Percentiles rank a stretch among this genome's conserved stretches.
Evolutionary conservation across 1,140 invertebrate genomes (phyloP).

Genomic region (Luehdorfia chinensis): DNA sequence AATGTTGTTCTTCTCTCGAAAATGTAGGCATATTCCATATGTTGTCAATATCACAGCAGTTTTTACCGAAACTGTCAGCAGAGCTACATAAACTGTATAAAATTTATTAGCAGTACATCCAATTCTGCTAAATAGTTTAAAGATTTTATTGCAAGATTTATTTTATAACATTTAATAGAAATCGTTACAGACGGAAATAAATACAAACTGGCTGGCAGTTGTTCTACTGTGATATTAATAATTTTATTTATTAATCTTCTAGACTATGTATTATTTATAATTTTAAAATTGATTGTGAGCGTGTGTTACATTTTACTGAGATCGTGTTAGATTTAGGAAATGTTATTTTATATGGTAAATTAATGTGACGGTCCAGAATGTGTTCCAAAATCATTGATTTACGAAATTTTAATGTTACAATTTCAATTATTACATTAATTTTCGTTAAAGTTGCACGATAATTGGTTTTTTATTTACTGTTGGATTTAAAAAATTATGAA

Average conservation of each 20-base stretch:
- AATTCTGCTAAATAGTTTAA: not conserved
- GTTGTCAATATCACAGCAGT: constrained; percentile 75
- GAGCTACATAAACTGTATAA: constrained; percentile 8
- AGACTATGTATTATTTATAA: constrained; percentile 59
- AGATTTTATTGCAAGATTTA: not conserved
- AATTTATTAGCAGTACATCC: no score
- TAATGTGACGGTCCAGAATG: constrained; percentile 60
- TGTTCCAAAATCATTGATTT: constrained; percentile 67
- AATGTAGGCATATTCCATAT: constrained; percentile 38
- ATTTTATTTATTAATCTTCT: constrained; percentile 69
- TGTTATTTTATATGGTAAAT: constrained; percentile 62
- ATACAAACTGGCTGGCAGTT: constrained; percentile 60
- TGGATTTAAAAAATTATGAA: constrained; percentile 7
- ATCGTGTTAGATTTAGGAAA: constrained; percentile 54
- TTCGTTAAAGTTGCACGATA: constrained; percentile 40
- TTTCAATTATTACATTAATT: constrained; percentile 46
- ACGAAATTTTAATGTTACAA: constrained; percentile 46
- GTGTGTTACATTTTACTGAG: constrained; percentile 61
- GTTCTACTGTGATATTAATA: constrained; percentile 75
- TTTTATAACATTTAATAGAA: constrained; percentile 6
- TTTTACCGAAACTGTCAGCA: constrained; percentile 59
- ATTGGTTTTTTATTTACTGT: constrained; percentile 8
- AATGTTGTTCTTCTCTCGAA: constrained; percentile 43
- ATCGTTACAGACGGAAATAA: constrained; percentile 8
- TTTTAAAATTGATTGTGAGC: constrained; percentile 52